Evolutionary conservation across 2,888 invertebrate genomes (phyloP).

Genomic region (Ormia ochracea): DNA sequence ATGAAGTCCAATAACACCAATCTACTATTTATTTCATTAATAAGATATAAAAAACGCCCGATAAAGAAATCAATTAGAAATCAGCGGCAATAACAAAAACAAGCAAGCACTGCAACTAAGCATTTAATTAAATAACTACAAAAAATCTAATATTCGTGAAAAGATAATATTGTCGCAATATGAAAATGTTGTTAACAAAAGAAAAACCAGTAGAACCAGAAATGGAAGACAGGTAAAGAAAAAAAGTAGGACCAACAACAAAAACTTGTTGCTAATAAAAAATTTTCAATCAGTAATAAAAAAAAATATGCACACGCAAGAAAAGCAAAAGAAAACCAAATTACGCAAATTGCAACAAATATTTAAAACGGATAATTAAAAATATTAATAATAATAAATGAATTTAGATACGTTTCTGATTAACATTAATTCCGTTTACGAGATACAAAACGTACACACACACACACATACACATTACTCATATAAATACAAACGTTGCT

Average conservation of each 20-base stretch:
- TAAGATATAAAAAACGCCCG: neutral
- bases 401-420: slow-evolving; percentile 11
- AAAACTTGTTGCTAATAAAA: slow-evolving; percentile 60
- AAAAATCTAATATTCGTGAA: slow-evolving; percentile 24
- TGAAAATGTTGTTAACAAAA: slow-evolving; percentile 56
- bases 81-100: neutral
- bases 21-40: neutral
- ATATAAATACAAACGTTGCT: neutral
- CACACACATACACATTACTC: neutral
- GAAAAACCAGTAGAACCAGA: slow-evolving; percentile 62
- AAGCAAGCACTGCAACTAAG: no score
- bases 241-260: slow-evolving; percentile 38
- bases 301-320: slow-evolving; percentile 33
- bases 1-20: slow-evolving; percentile 1
- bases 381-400: neutral
- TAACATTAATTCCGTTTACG: no score
- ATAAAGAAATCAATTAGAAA: slow-evolving; percentile 29
- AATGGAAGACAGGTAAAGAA: slow-evolving; percentile 40
- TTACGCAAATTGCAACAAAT: slow-evolving; percentile 31
- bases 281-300: slow-evolving; percentile 18
- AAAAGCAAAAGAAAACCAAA: slow-evolving; percentile 32
- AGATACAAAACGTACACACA: neutral
- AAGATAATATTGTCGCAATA: slow-evolving; percentile 49
- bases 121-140: slow-evolving; percentile 4
- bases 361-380: slow-evolving; percentile 24